Base-by-base conservation (phyloP, 2,888 invertebrate species). In the Andricus curvator region DNA sequence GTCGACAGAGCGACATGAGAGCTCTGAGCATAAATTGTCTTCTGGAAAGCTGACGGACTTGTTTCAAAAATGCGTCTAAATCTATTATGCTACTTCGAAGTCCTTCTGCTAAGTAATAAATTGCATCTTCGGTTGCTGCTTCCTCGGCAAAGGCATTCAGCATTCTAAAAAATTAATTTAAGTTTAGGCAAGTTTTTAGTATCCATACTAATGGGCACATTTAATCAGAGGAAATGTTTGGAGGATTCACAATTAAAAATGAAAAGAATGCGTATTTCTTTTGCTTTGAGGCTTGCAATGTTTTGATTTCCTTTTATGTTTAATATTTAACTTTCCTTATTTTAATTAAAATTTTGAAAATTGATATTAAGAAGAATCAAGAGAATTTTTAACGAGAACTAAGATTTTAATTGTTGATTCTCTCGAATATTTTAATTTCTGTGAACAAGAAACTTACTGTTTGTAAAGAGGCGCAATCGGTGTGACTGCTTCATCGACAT, bases 51-150 rank as follows among this genome's bases (percentile, higher is more conserved):
- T 97, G 97, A 84, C 99, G 96, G 2, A 99, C 98, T 94, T 99
- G 98, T 93, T 99, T 99, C 88, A 99, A 94, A 94, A 99, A 99
- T 79, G 97, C 97, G 91, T 99, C 99, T 89, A 99, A 94, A 94
- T 99, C 99, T 90, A 99, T 97, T 11, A 98, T 97, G 83, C 97
- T 96, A 88, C 97, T 96, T 84, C 98, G 95, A 82, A 99, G 93
- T 15, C 98, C 99, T 94, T 99, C 98, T 13, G 99, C 99, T 93
- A 99, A 96, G 92, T 98, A 99, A 93, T 99, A 99, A 91, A 99
- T 98, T 83, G 99, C 98, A 94, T 99, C 99, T 94, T 99, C 99
- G 78, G 98, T 95, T 22, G 99, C 99, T 84, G 99, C 98, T 94
- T 99, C 99, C 93, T 99, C 99, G 77, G 98, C 98, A 94, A 98